Evolutionary conservation across 2,113 vertebrate species (phyloP), one percentile per base, ranked within the genome.

Genomic region (Ceyx melanurus): DNA sequence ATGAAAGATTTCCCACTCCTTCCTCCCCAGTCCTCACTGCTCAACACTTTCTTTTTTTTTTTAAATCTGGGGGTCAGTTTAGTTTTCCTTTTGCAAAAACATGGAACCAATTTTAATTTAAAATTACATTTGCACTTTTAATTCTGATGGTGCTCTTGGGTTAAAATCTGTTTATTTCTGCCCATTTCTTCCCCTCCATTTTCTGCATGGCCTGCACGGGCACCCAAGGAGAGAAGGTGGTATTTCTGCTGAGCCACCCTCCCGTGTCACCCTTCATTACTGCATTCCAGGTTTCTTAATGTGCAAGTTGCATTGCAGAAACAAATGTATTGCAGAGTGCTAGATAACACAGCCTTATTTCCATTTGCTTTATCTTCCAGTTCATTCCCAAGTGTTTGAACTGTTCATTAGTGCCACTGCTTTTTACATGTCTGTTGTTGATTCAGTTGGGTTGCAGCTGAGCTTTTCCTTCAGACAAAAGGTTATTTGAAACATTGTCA

Each of bases 1-100:
- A 83, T 70, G 94, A 90, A 93, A 82, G 75, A 57, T 91, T 93
- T 91, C 89, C 89, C 91, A 90, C 86, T 90, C 57, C n/a, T 91
- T 84, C 89, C 56, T 89, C 71, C 80, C 58, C 70, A 22, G 62
- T 86, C 82, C 57, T 89, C 56, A 11, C 42, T 33, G n/a, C 82
- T 87, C 77, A 89, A 93, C 92, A 65, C 83, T 93, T 84, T 28
- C 60, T 72, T 82, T n/a, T 31, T 37, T 21, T 53, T 92, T 96
- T 90, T 86, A 61, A 80, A 75, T 91, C 67, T 45, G 29, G 3
- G n/a, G 84, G 89, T 89, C 91, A 96, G 81, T 89, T 94, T 87
- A 54, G 75, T 91, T 93, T 92, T 76, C 26, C 43, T 90, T 94
- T 68, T 67, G 71, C 57, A 48, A 96, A 89, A 96, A 74, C 77